These are phyloP conservation scores for Drosophila neotestacea DNA, from an alignment of 2,888 invertebrate species.

Conservation along the genomic window DNA sequence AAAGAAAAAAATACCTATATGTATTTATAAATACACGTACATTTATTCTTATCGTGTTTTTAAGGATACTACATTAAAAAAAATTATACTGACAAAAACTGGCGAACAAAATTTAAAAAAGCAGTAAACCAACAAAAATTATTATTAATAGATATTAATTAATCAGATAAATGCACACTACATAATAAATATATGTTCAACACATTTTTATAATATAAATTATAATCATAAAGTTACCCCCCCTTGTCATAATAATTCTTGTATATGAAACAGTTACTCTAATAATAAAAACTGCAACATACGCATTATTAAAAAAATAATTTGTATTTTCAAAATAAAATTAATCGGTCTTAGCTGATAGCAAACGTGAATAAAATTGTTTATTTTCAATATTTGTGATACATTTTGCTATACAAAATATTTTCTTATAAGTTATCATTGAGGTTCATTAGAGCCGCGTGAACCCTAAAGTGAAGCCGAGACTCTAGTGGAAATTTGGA, in stretches of 20 bases:
- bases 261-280: constrained; percentile 47
- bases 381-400: constrained; percentile 2
- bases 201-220: constrained; percentile 33
- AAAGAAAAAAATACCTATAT: constrained; percentile 6
- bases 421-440: constrained; percentile 37
- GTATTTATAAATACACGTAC: constrained; percentile 16
- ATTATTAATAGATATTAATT: constrained; percentile 27
- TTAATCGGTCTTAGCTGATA: not conserved
- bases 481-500: constrained; percentile 95
- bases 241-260: constrained; percentile 35
- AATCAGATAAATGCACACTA: constrained; percentile 35
- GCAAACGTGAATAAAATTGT: not conserved
- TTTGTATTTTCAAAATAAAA: not conserved
- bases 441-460: constrained; percentile 88
- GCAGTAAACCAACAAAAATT: constrained; percentile 9
- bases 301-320: constrained; percentile 19
- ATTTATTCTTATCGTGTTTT: constrained; percentile 37
- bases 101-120: constrained; percentile 1
- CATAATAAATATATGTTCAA: constrained; percentile 28
- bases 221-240: constrained; percentile 24
- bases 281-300: constrained; percentile 46
- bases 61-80: constrained; percentile 23
- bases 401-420: not conserved
- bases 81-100: constrained; percentile 22
- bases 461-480: constrained; percentile 94